Base-by-base conservation (phyloP, 2,888 invertebrate species). In the Melinaea marsaeus region DNA sequence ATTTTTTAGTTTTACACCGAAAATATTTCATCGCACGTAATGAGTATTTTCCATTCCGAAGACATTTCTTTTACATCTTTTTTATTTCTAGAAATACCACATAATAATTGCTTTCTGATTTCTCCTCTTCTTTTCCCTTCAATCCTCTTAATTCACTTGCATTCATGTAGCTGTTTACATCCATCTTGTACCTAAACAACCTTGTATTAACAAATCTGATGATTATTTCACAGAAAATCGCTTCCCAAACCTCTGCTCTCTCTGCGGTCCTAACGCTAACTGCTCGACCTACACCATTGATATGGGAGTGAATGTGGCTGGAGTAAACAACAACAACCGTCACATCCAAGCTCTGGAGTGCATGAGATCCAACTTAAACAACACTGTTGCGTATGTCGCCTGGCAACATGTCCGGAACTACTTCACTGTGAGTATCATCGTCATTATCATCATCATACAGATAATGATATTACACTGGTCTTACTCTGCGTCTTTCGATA, bases 301-400 rank as follows among this genome's bases (percentile, higher is more conserved):
- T 65, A 83, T 82, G 81, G 82, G 84, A 0, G 70, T 79, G 1
- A 45, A 57, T 0, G 46, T 89, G 0, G 71, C 79, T 0, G 84
- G 84, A 0, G 81, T 80, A 0, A 74, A 72, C 63, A 84, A 80
- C 65, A 73, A 76, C 59, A 91, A 93, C 75, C 91, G 93, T 0
- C 94, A 94, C 74, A 86, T 92, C 51, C 94, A 94, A 6, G 93
- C 94, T 0, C 80, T 95, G 66, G 87, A 92, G 67, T 95, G 95
- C 73, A 72, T 95, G 63, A 74, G 87, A 64, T 70, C 81, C 62
- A 80, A 86, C 57, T 92, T 90, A 33, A 91, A 86, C 68, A 92
- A 90, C 1, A 88, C 90, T 13, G 92, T 94, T 0, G 94, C 94
- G 0, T 93, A 92, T 64, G 92, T 88, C 0, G 93, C 93, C 0